Evolutionary conservation across 2,113 vertebrate genomes (phyloP).

Genomic region (Colinus virginianus): DNA sequence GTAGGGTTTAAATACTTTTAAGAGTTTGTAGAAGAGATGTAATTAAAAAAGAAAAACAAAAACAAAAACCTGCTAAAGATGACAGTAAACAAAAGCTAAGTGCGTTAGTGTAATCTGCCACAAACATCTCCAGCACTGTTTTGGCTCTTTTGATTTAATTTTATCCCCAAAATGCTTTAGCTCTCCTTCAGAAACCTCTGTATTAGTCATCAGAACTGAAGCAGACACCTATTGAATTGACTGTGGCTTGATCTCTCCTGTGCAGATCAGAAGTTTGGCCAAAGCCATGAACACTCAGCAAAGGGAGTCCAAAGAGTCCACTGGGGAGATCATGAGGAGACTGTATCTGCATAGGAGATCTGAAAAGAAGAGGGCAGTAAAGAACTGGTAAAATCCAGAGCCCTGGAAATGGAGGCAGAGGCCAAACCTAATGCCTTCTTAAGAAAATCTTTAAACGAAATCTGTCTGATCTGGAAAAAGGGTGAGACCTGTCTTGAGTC

Average conservation of each 20-base stretch:
- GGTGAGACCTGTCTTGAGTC: neutral
- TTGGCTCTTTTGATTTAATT: neutral
- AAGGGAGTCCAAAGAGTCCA: neutral
- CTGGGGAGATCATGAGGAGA: neutral
- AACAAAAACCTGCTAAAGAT: neutral
- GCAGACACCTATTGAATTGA: neutral
- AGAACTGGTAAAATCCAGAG: neutral
- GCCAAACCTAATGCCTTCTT: neutral
- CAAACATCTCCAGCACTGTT: neutral
- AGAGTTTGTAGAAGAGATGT: conserved; percentile 30
- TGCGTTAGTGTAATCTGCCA: neutral
- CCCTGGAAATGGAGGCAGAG: neutral
- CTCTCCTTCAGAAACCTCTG: neutral
- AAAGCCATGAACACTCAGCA: neutral
- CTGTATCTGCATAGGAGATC: neutral
- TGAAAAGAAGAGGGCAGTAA: neutral
- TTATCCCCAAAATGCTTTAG: neutral
- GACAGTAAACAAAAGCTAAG: conserved; percentile 42
- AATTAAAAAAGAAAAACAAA: neutral
- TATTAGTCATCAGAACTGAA: neutral
- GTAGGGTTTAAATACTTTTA: conserved; percentile 47
- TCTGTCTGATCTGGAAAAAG: neutral
- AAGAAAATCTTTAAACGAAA: neutral
- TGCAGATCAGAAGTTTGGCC: neutral
- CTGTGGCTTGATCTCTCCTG: neutral